Evolutionary conservation across 2,797 vertebrate species (phyloP), one percentile per base, ranked within the genome.

Genomic region (Darevskia nairensis): DNA sequence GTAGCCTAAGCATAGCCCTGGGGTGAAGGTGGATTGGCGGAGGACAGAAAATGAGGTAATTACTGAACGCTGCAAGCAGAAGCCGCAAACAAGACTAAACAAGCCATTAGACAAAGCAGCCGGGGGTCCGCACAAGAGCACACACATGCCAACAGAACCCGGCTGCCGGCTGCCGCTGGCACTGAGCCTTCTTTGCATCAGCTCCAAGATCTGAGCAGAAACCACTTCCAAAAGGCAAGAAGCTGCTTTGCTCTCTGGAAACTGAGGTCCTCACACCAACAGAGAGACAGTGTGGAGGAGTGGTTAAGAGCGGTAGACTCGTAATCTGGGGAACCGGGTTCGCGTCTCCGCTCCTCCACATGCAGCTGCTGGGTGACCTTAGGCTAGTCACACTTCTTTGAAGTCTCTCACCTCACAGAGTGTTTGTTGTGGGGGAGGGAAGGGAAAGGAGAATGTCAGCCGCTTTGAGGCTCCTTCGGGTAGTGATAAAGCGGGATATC

Each of bases 1-100:
- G 87, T 77, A 69, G 84, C 23, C 80, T 93, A 91, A 90, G 90
- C 89, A 82, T 61, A 89, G 88, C 86, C 89, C 71, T 75, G 88
- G 83, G 85, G 90, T 94, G 72, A 82, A 82, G 88, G 50, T 91
- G 71, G 27, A 91, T 55, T 84, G 79, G 86, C 0, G 46, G 41
- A 90, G 82, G 59, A 80, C 87, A 86, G 90, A 89, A 74, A 87
- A 88, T 27, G 19, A 86, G 84, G 86, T 93, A 90, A 94, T 90
- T 91, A 88, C 78, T 50, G 13, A 86, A 81, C 93, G 83, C 87
- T 92, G 90, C 88, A 90, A 92, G 90, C 39, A 75, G 81, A 19
- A 17, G 0, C 0, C 6, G 35, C 72, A 86, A 87, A 89, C 93
- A 93, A 93, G 92, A 94, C 89, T 80, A 91, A 94, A 90, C 91